These are phyloP conservation scores for Pitangus sulphuratus DNA, from an alignment of 2,797 vertebrate genomes.

Conservation along the genomic window DNA sequence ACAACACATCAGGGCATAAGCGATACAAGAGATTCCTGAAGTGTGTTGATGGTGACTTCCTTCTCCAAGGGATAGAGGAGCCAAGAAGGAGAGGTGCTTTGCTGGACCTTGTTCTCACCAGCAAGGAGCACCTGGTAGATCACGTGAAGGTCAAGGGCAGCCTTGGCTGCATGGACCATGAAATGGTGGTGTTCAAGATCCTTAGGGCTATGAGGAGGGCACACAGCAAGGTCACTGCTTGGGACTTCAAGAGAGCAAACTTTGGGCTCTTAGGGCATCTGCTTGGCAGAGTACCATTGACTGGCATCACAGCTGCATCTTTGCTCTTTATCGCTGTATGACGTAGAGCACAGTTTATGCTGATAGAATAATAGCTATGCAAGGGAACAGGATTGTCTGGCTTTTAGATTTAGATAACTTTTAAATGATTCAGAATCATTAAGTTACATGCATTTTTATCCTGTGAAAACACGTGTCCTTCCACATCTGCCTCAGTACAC, in stretches of 20 bases:
- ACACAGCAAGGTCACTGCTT: neutral
- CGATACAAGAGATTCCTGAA: neutral
- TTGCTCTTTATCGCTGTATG: neutral
- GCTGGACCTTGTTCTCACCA: neutral
- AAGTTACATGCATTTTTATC: neutral
- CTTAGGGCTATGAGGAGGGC: accelerated
- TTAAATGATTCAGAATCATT: neutral
- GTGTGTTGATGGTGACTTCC: neutral
- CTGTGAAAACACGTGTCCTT: neutral
- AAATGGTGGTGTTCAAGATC: neutral
- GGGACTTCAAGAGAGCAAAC: neutral
- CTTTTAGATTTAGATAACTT: neutral
- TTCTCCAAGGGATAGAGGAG: neutral
- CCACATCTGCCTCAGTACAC: neutral
- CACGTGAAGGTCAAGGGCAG: neutral
- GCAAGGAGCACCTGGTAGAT: neutral
- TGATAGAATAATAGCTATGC: neutral
- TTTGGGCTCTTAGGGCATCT: neutral
- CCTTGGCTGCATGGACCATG: neutral
- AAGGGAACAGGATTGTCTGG: neutral
- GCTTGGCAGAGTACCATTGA: neutral
- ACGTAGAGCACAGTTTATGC: neutral
- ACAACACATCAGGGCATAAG: neutral
- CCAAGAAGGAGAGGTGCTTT: neutral
- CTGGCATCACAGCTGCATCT: neutral